Evolutionary conservation across 92 coral and sea anemone species (phyloP), one percentile per base, ranked within the genome.

Genomic region (Paragorgia papillata): DNA sequence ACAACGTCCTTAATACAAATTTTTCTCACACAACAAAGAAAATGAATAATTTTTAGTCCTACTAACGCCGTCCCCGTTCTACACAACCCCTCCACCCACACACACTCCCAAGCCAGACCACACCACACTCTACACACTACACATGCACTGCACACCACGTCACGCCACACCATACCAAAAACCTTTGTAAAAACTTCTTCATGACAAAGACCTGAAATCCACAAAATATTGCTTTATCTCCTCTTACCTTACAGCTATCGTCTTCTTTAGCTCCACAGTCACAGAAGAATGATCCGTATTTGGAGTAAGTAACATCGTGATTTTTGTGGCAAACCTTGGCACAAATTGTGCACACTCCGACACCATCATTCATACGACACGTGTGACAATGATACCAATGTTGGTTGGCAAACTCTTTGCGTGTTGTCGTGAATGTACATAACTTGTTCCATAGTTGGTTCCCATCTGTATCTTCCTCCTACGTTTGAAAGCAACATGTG

Each of bases 381-480:
- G 98, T 91, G 81, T 94, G 98, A 55, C 98, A 94, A 71, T 94
- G 98, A 61, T 94, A 94, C 98, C 98, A 94, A 80, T 94, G 98
- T 19, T 94, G 98, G 84, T 91, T 94, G 90, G 92, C 92, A 73
- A 94, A 94, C 85, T 94, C 98, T 55, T 94, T 94, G 57, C 89
- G 93, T 28, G 98, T 94, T 55, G 92, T 77, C n/a, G 98, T 94
- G 66, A 94, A 94, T 6, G 98, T 94, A 43, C 98, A 94, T 44
- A 94, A 88, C 54, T 94, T 94, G 81, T 94, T 94, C 80, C 97
- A 88, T 28, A 94, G 84, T 17, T 71, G 78, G 31, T 70, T 70
- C 7, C 62, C 62, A 32, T 71, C 78, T 22, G 97, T 86, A 58
- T 94, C 98, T 24, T 94, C 98, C 79, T 94, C 98, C 98, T 94